phyloP scores from a whole-genome alignment of 2,888 invertebrate species.

The Tetramorium bicarinatum region DNA sequence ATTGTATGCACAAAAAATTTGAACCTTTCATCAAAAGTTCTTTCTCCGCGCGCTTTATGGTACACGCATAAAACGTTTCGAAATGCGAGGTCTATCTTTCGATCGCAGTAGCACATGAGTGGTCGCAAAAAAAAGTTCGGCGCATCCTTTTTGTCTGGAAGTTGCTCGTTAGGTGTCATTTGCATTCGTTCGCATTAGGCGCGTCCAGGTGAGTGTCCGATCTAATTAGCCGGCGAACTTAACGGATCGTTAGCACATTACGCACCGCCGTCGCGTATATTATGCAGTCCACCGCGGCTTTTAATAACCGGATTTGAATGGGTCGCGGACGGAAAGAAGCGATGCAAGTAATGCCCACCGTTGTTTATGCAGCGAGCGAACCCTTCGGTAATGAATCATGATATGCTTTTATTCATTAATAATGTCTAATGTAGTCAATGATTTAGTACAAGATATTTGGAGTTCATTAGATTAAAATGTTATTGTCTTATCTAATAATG shows the following conservation, averaged over 20 bases:
- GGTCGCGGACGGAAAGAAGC: constrained; percentile 45
- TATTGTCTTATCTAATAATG: neutral
- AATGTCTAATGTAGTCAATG: neutral
- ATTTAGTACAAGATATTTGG: neutral
- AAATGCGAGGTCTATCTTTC: constrained; percentile 71
- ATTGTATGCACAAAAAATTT: neutral
- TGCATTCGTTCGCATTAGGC: constrained; percentile 69
- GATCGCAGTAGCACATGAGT: constrained; percentile 65
- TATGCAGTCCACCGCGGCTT: constrained; percentile 54
- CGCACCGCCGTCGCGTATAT: constrained; percentile 60
- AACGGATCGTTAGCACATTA: constrained; percentile 69
- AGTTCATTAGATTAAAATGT: neutral
- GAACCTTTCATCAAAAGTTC: constrained; percentile 68
- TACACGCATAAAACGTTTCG: constrained; percentile 73
- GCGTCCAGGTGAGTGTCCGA: constrained; percentile 63
- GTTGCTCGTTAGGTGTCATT: constrained; percentile 72
- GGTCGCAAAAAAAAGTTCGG: constrained; percentile 68
- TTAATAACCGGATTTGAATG: constrained; percentile 51
- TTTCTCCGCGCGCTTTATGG: constrained; percentile 59
- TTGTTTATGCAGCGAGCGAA: constrained; percentile 29
- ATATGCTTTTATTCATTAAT: constrained; percentile 13
- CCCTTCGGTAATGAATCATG: neutral
- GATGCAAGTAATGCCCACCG: constrained; percentile 25
- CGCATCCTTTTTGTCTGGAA: constrained; percentile 58
- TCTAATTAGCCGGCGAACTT: constrained; percentile 72